phyloP scores from a whole-genome alignment of 1,140 invertebrate genomes.

The Bombyx mandarina region DNA sequence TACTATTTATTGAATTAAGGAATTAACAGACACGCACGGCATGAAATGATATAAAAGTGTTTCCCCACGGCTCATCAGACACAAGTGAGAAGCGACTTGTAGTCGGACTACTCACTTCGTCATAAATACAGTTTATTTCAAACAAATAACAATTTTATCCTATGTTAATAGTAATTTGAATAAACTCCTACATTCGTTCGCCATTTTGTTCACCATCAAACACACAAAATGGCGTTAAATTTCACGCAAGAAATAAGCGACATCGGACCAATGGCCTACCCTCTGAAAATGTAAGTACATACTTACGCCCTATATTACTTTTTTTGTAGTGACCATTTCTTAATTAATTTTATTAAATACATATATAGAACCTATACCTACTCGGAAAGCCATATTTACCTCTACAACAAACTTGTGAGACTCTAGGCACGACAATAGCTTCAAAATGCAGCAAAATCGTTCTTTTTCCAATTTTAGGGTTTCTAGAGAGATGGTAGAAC shows the following conservation, averaged over 20 bases:
- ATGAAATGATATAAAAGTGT: conserved; percentile 51
- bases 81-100: conserved; percentile 67
- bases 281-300: conserved; percentile 56
- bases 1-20: conserved; percentile 68
- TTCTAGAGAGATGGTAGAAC: conserved; percentile 49
- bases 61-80: conserved; percentile 11
- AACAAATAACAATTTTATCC: conserved; percentile 8
- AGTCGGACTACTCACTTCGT: conserved; percentile 70
- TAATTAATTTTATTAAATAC: background rate
- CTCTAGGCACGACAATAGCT: too few relatives aligned
- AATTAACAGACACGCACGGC: conserved; percentile 62
- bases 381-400: too few relatives aligned
- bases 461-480: conserved; percentile 29
- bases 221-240: conserved; percentile 54
- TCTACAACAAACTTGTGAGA: too few relatives aligned
- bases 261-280: conserved; percentile 50
- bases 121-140: conserved; percentile 21
- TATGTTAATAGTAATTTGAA: background rate
- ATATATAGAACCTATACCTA: too few relatives aligned
- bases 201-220: conserved; percentile 36
- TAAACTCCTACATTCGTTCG: conserved; percentile 12
- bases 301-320: background rate
- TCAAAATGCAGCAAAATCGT: too few relatives aligned
- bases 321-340: background rate
- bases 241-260: conserved; percentile 27